Percentiles rank a stretch among this genome's conserved stretches.
Evolutionary conservation across 30 jellyfish, hydroid and myxozoan species (phyloP).

Genomic region (Hydractinia symbiolongicarpus): DNA sequence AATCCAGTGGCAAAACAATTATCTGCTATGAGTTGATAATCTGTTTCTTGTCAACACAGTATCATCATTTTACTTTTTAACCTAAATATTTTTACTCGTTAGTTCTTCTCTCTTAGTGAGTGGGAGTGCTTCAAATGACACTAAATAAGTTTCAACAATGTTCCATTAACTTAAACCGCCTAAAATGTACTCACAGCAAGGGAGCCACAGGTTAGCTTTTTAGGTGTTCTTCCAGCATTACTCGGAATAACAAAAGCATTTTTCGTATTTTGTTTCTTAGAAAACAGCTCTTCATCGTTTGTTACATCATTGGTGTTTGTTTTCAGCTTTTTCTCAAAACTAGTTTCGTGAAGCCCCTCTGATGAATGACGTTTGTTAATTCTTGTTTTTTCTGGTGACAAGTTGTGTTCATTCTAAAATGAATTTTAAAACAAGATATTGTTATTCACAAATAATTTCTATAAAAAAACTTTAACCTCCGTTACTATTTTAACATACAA

Average conservation of each 20-base stretch:
- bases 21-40: no score
- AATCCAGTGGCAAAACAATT: no score
- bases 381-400: slow-evolving; percentile 10
- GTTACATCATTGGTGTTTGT: neutral
- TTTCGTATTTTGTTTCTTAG: neutral
- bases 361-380: slow-evolving; percentile 24
- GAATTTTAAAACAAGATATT: neutral
- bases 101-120: no score
- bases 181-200: neutral
- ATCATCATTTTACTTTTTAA: no score
- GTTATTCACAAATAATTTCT: no score
- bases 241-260: slow-evolving; percentile 19
- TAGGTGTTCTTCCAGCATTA: slow-evolving; percentile 26
- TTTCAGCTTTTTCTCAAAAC: slow-evolving; percentile 33
- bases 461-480: no score
- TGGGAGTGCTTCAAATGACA: no score
- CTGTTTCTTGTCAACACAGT: no score
- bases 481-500: no score
- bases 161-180: no score
- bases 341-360: slow-evolving; percentile 24
- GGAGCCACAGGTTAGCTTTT: slow-evolving; percentile 8
- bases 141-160: no score
- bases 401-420: neutral
- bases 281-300: neutral
- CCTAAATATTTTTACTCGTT: no score